These are phyloP conservation scores for Drosophila basisetae DNA, from an alignment of 2,888 invertebrate species.

Conservation along the genomic window DNA sequence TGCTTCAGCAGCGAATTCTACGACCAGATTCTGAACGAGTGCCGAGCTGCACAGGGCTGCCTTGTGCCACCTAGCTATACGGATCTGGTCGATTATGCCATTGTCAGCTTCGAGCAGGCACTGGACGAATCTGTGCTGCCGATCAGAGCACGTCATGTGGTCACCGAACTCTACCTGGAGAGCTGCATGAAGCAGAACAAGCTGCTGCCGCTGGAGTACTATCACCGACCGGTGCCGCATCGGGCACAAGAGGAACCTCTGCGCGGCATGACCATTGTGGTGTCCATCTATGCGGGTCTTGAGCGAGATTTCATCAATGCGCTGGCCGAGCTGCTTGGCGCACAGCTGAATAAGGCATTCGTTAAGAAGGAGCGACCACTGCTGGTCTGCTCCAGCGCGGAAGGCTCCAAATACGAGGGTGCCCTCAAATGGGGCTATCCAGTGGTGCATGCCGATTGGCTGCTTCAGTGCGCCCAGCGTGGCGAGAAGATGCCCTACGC, in stretches of 20 bases:
- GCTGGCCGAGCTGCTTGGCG: conserved; percentile 90
- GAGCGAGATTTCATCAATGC: conserved; percentile 91
- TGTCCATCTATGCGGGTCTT: conserved; percentile 91
- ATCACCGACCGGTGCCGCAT: conserved; percentile 89
- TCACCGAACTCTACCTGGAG: conserved; percentile 84
- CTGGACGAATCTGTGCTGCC: conserved; percentile 70
- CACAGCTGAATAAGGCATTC: conserved; percentile 89
- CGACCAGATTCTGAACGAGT: conserved; percentile 85
- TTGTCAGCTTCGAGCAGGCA: conserved; percentile 87
- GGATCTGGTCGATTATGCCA: conserved; percentile 88
- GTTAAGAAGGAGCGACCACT: conserved; percentile 92
- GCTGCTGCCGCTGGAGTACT: conserved; percentile 89
- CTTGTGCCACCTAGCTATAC: conserved; percentile 86
- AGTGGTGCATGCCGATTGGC: conserved; percentile 91
- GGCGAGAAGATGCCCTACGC: conserved; percentile 87
- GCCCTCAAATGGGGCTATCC: conserved; percentile 94
- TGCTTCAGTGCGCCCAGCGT: conserved; percentile 88
- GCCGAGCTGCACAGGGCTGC: conserved; percentile 87
- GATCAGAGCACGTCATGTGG: conserved; percentile 78
- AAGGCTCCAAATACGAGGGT: conserved; percentile 93
- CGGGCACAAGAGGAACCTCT: conserved; percentile 86
- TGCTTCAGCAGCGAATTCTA: conserved; percentile 85
- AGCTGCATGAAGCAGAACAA: conserved; percentile 86
- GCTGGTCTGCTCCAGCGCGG: conserved; percentile 90
- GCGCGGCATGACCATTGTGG: conserved; percentile 90